phyloP scores from a whole-genome alignment of 2,113 vertebrate genomes.

The Nycticebus coucang region DNA sequence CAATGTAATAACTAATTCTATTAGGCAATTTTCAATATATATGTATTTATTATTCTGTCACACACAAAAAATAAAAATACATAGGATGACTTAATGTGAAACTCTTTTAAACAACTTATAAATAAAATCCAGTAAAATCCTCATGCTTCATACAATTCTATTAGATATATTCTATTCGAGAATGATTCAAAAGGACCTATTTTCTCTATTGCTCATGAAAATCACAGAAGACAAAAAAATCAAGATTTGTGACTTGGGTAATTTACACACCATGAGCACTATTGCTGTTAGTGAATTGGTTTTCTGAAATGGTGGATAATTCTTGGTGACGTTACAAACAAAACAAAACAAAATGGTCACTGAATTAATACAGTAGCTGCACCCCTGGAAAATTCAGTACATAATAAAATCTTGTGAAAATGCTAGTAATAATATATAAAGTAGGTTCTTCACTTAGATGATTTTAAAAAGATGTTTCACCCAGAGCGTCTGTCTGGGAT shows the following conservation, averaged over 20 bases:
- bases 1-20: not conserved
- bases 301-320: conserved; percentile 11
- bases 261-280: not conserved
- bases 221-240: not conserved
- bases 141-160: not conserved
- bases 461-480: conserved; percentile 9
- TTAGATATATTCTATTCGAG: not conserved
- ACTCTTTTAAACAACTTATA: not conserved
- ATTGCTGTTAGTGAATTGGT: not conserved
- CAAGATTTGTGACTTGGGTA: not conserved
- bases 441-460: not conserved
- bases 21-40: not conserved
- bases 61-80: not conserved
- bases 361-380: not conserved
- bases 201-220: not conserved
- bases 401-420: not conserved
- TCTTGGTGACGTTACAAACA: not conserved
- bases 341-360: not conserved
- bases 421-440: not conserved
- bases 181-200: not conserved
- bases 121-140: not conserved
- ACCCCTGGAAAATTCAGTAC: not conserved
- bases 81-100: not conserved
- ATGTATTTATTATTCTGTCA: not conserved
- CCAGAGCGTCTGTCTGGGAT: not conserved